Base-by-base conservation (phyloP, 1,140 invertebrate species). In the Lasioglossum albipes region DNA sequence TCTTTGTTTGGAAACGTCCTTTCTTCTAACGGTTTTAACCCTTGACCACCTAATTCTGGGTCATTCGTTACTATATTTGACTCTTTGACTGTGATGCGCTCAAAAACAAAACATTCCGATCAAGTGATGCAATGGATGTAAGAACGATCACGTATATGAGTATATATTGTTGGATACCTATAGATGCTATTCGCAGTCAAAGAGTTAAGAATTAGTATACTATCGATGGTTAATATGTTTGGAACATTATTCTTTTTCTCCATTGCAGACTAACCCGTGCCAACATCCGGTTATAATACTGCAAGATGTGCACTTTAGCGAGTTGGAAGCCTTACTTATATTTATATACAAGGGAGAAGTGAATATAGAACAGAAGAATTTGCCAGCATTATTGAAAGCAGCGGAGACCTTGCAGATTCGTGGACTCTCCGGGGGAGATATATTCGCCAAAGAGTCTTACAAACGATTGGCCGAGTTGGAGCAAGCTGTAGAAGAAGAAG, bases 301-400 rank as follows among this genome's bases (percentile, higher is more conserved):
- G 61, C 95, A 95, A 91, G 95, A 95, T 91, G 95, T 95, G 72
- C 95, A 95, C 86, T 95, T 94, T 65, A 93, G 91, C 22, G 95
- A 95, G 82, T 89, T 96, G 54, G 93, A 94, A 85, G 94, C 94
- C 73, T 85, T 96, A 41, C 90, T 96, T 68, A 94, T 94, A 84
- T 96, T 95, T 91, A 95, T 96, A 91, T 96, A 96, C 79, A 95
- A 95, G 85, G 95, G 95, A 20, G 95, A 95, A 89, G 95, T 96
- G 6, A 95, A 95, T 91, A 95, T 96, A 31, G 95, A 95, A 66
- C 95, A 96, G 76, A 94, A 95, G 81, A 95, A 95, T 89, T 90
- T 96, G 76, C 94, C 95, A 36, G 92, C 94, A 12, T 89, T 96
- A 2, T 89, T 96, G 62, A 95, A 95, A 87, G 95, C 95, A 59